Base-by-base conservation (phyloP, 64 coral and sea anemone genomes). In the Acropora yongei region DNA sequence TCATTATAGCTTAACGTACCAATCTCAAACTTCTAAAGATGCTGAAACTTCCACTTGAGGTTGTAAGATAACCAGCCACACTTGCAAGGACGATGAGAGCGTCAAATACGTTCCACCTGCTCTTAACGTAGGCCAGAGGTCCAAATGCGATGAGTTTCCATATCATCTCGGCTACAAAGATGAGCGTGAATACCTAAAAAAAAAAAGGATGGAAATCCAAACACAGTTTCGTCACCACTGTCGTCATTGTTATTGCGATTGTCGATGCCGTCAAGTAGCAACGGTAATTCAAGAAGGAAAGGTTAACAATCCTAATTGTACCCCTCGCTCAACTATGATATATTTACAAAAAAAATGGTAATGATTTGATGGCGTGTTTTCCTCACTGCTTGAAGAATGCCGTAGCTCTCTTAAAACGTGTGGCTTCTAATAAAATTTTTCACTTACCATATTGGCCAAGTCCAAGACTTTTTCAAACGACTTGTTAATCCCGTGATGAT, bases 71-170 rank as follows among this genome's bases (percentile, higher is more conserved):
- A 10, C 83, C 97, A 44, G 95, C 91, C 3, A 96, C 88, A 79
- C 97, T 98, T 8, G 93, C 84, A 14, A 98, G 75, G 14, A 98
- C 89, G 18, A 98, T 98, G 4, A 93, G 58, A 13, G 94, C 94
- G 41, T 98, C 97, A 43, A 98, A 88, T 14, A 98, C 10, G 72
- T 98, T 98, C 97, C 94, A 98, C 78, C 89, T 87, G 88, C 93
- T 93, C 42, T 94, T 91, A 14, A 98, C 90, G 84, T 98, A 98
- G 39, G 78, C 84, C 6, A 40, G 57, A 2, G 90, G 88, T 4
- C 94, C 94, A 3, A 94, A 77, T 1, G 91, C 97, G 18, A 93
- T 30, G 42, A 98, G 72, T 68, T 98, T 98, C 49, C 95, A 12
- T 77, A 96, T 83, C 97, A 98, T 98, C 74, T 98, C 97, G 48